Evolutionary conservation across 2,113 vertebrate species (phyloP), one percentile per base, ranked within the genome.

Genomic region (Podiceps cristatus): DNA sequence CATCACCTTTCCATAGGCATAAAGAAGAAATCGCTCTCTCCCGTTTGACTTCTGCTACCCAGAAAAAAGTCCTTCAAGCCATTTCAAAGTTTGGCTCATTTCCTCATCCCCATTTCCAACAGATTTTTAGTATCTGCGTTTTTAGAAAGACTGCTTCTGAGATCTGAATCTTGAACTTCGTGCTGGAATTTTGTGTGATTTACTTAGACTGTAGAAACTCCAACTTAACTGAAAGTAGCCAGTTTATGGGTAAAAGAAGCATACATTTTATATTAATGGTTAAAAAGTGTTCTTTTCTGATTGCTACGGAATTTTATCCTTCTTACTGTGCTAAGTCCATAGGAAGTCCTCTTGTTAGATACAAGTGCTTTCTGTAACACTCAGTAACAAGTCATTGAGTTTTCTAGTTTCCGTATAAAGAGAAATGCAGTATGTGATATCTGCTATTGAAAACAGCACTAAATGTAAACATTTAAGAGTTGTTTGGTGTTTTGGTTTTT

Each of bases 181-280:
- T 1, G 1, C 7, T 72, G 42, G 40, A 74, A 35, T 68, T 80
- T 24, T 0, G 0, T 11, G 10, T 55, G n/a, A 62, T 69, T 90
- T 92, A 66, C 23, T 69, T 63, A 67, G 35, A 42, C 10, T 20
- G 8, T 2, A 87, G 60, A 52, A 84, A 78, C 11, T 45, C 28
- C 33, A 67, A 20, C 31, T 85, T 31, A 33, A 73, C 13, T 33
- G 52, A 23, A 91, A 75, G 18, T 16, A 78, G 13, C 8, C 45
- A 40, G 13, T 42, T 82, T 29, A 76, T 4, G 13, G 37, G 22
- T 42, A 82, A 95, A 94, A 52, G 3, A 19, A 75, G 23, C 5
- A 56, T 1, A 8, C 5, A 2, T n/a, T 93, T 89, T 42, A 75
- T 17, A 8, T 5, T 33, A 49, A 37, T 11, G 18, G 42, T 24